Evolutionary conservation across 1,140 invertebrate genomes (phyloP).

Genomic region (Micrasema minimum): DNA sequence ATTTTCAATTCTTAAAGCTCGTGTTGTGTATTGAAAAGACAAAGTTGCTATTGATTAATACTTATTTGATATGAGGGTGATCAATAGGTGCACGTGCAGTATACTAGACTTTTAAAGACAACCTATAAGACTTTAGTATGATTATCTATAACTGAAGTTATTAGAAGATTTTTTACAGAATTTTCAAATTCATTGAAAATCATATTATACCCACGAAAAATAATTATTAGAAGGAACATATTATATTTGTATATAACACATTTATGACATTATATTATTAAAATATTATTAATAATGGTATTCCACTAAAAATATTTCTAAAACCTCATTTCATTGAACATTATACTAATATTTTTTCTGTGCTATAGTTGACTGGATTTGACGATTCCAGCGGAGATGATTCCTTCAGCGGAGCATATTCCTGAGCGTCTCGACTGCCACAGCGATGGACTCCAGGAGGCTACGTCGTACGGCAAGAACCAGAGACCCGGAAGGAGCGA

Average conservation of each 20-base stretch:
- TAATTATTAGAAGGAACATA: too few relatives aligned
- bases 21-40: too few relatives aligned
- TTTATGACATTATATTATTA: background rate
- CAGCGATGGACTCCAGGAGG: constrained; percentile 78
- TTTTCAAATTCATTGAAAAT: background rate
- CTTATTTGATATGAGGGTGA: too few relatives aligned
- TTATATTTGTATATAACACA: too few relatives aligned
- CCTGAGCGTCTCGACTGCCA: constrained; percentile 82
- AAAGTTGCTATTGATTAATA: too few relatives aligned
- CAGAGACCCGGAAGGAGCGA: constrained; percentile 79
- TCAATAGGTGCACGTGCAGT: too few relatives aligned
- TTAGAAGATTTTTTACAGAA: background rate
- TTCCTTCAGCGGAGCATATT: constrained; percentile 91
- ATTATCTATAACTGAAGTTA: too few relatives aligned
- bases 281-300: background rate
- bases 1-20: too few relatives aligned
- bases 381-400: constrained; percentile 83
- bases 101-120: too few relatives aligned
- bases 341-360: constrained; percentile 79
- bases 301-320: background rate
- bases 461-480: constrained; percentile 72
- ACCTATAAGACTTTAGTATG: too few relatives aligned
- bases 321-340: constrained; percentile 64
- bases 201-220: too few relatives aligned
- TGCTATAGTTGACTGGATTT: constrained; percentile 83